Base-by-base conservation (phyloP, 2,888 invertebrate genomes). In the Tachina lurida region DNA sequence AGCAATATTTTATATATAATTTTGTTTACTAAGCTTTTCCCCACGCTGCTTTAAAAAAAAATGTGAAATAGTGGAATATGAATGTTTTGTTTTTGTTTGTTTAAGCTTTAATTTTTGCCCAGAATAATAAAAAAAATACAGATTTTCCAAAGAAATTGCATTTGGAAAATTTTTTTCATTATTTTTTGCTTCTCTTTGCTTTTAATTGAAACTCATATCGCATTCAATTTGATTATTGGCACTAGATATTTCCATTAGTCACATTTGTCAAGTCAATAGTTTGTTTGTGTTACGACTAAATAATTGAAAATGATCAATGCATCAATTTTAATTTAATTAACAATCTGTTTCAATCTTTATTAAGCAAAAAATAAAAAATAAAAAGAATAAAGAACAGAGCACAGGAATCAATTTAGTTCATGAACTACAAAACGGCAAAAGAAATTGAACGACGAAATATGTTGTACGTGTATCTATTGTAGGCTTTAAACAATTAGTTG, bases 241-340 rank as follows among this genome's bases (percentile, higher is more conserved):
- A 49, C 49, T 0, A 8, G 49, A 49, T 49, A 49, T 49, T 15
- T 15, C 49, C 49, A 49, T 49, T 13, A 49, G 49, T 15, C 13
- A 49, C 8, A 49, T 49, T 49, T 49, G 7, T 31, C 8, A 2
- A 49, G 13, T 49, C n/a, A 15, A 15, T 9, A 49, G 56, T 22
- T 22, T 22, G 4, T 10, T 19, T 56, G 31, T 22, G 22, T 56
- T 3, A 10, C 7, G 17, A 19, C 19, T 54, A 39, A 41, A 19
- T 56, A 43, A 70, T 43, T 54, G 70, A 54, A 43, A 54, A 52
- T 54, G 13, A 52, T n/a, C 54, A n/a, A 19, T 39, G 39, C 12
- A 68, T 52, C n/a, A 68, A 41, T 67, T 67, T 52, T n/a, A 41
- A 19, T 70, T 70, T 70, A 70, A 41, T 70, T 54, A 54, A 67